Evolutionary conservation across 1,140 invertebrate genomes (phyloP).

Genomic region (Ceratina calcarata): DNA sequence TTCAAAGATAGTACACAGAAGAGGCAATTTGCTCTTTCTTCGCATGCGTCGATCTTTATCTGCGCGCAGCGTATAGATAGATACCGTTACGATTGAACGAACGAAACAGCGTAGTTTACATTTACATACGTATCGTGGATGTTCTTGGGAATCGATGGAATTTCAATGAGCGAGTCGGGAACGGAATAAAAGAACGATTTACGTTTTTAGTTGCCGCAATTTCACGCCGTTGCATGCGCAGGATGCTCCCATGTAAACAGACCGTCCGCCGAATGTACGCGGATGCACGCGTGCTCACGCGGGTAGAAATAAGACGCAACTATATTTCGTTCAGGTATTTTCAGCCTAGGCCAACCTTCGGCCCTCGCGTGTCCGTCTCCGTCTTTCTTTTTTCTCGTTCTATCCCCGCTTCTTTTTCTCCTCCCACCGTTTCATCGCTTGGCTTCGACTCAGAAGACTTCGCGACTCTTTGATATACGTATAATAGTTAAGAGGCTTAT

Average conservation of each 20-base stretch:
- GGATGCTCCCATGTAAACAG: slow-evolving; percentile 9
- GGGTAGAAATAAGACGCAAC: slow-evolving; percentile 52
- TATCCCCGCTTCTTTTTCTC: slow-evolving; percentile 34
- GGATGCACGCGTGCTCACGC: slow-evolving; percentile 21
- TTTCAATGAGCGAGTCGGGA: background rate
- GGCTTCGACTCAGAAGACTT: slow-evolving; percentile 42
- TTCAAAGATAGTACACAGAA: slow-evolving; percentile 1
- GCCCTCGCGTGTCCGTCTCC: slow-evolving; percentile 32
- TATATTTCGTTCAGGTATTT: slow-evolving; percentile 77
- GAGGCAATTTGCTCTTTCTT: background rate
- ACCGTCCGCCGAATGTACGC: background rate
- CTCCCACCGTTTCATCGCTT: slow-evolving; percentile 22
- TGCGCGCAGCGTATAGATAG: background rate
- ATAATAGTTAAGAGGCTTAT: slow-evolving; percentile 54
- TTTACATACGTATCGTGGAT: no score
- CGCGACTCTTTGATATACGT: slow-evolving; percentile 50
- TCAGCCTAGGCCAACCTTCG: slow-evolving; percentile 77
- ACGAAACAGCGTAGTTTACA: no score
- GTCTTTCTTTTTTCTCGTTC: slow-evolving; percentile 12
- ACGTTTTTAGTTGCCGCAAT: background rate
- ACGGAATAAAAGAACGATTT: background rate
- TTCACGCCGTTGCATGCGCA: background rate
- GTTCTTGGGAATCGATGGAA: background rate
- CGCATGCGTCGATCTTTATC: slow-evolving; percentile 20
- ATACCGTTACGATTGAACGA: background rate